Evolutionary conservation across 2,113 vertebrate species (phyloP), one percentile per base, ranked within the genome.

Genomic region (Scatophagus argus): DNA sequence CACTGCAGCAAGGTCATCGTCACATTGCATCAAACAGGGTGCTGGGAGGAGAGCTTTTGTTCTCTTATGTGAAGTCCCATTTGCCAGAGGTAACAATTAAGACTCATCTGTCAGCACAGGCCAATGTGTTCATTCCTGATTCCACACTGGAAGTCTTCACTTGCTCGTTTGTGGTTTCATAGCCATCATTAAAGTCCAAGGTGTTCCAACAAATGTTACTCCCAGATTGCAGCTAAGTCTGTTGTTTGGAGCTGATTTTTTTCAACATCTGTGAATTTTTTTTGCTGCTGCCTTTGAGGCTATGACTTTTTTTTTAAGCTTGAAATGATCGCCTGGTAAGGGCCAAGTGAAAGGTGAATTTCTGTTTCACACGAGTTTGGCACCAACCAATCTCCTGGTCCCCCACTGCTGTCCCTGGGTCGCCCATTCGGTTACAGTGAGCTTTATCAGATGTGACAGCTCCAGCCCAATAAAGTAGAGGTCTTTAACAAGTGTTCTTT

Each of bases 61-160:
- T 92, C 91, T 84, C 64, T 41, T 46, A 38, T 93, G 90, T 91
- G 91, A 92, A 91, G 87, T 91, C 81, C 74, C 79, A 56, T 91
- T 91, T 74, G 92, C 92, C 92, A 89, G 87, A 78, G 91, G 92
- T 92, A 90, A 93, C 93, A 93, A 93, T 93, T 94, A 93, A 92
- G 90, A 87, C 88, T 91, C 88, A 85, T 92, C 88, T 90, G 83
- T 91, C 91, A 92, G 88, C 88, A 39, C 49, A 12, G 82, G 73
- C 90, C 88, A 88, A 93, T 91, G 90, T 83, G 85, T 85, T 92
- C 88, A 80, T 88, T 79, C 75, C 21, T 16, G 72, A 87, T 85
- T 89, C 80, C 41, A 32, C 73, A 38, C 61, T 56, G 81, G 69
- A 79, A 82, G 70, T 43, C 77, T 73, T 85, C 47, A 66, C 78